A percentile compares a stretch with the other conserved stretches of the same genome.
phyloP scores from a whole-genome alignment of 2,888 invertebrate species.

The Leistus spinibarbis region DNA sequence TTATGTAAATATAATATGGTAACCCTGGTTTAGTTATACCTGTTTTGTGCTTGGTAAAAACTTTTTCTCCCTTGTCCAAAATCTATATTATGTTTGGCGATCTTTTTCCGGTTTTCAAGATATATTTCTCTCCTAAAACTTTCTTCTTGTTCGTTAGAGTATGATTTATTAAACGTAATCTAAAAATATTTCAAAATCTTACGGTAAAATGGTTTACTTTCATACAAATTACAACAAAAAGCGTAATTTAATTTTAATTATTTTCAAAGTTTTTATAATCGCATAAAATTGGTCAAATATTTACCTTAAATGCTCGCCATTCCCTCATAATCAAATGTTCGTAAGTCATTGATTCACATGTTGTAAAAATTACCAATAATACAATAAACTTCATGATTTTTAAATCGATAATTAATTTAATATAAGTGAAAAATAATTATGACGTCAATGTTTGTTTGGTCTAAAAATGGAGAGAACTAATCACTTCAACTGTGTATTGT shows the following conservation, averaged over 20 bases:
- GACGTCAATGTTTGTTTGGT: background rate
- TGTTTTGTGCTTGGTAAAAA: slow-evolving; percentile 52
- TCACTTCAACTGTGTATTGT: background rate
- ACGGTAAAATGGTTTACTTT: background rate
- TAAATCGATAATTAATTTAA: no score
- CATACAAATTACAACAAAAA: background rate
- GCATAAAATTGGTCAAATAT: slow-evolving; percentile 2
- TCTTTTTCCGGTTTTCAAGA: slow-evolving; percentile 53
- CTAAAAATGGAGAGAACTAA: background rate
- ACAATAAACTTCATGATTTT: background rate
- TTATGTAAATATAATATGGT: background rate
- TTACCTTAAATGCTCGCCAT: slow-evolving; percentile 80
- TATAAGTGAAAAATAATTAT: background rate
- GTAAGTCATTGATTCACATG: slow-evolving; percentile 66
- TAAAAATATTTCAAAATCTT: slow-evolving; percentile 36
- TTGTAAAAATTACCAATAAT: slow-evolving; percentile 55
- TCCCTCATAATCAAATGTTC: slow-evolving; percentile 73
- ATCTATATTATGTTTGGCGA: slow-evolving; percentile 52
- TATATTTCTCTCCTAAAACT: slow-evolving; percentile 52
- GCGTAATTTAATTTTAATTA: background rate
- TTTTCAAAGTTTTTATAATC: background rate
- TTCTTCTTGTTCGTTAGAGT: slow-evolving; percentile 49
- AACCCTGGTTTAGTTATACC: slow-evolving; percentile 41
- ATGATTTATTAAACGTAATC: slow-evolving; percentile 52
- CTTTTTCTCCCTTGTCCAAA: slow-evolving; percentile 49